These are phyloP conservation scores for Romanogobio albipinnatus DNA, from an alignment of 2,113 vertebrate genomes.

Conservation along the genomic window DNA sequence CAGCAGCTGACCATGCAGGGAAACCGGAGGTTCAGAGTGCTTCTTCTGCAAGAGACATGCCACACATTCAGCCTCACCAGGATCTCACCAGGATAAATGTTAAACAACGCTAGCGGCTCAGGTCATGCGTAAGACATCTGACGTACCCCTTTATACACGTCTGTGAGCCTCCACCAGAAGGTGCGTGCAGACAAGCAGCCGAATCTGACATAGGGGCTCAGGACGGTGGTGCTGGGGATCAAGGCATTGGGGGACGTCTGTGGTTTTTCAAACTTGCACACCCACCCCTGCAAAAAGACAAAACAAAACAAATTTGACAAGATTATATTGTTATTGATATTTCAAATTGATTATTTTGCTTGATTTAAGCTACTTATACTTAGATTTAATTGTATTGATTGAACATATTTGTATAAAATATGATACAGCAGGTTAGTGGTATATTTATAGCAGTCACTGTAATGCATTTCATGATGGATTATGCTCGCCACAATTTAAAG, in stretches of 20 bases:
- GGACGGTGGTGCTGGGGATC: conserved; percentile 78
- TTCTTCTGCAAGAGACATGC: conserved; percentile 64
- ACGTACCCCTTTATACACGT: conserved; percentile 73
- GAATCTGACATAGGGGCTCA: conserved; percentile 77
- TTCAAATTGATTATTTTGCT: not conserved
- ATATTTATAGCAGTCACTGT: not conserved
- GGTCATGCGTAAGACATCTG: not conserved
- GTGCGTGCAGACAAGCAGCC: conserved; percentile 77
- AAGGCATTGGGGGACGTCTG: conserved; percentile 75
- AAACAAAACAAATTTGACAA: not conserved
- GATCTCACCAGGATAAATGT: not conserved
- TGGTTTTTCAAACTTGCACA: conserved; percentile 77
- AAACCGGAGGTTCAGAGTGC: conserved; percentile 76
- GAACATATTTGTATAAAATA: not conserved
- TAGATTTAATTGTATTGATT: not conserved
- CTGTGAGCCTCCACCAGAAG: conserved; percentile 76
- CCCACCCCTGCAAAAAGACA: conserved; percentile 66
- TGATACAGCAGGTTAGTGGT: not conserved
- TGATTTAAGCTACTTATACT: not conserved
- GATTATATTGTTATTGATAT: not conserved
- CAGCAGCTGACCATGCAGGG: conserved; percentile 78
- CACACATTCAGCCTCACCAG: not conserved
- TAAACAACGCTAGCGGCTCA: not conserved
- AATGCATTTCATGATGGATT: not conserved
- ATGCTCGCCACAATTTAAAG: not conserved